A percentile compares a stretch with the other conserved stretches of the same genome.
These are phyloP conservation scores for Lithophane semibrunnea DNA, from an alignment of 2,888 invertebrate species.

Conservation along the genomic window DNA sequence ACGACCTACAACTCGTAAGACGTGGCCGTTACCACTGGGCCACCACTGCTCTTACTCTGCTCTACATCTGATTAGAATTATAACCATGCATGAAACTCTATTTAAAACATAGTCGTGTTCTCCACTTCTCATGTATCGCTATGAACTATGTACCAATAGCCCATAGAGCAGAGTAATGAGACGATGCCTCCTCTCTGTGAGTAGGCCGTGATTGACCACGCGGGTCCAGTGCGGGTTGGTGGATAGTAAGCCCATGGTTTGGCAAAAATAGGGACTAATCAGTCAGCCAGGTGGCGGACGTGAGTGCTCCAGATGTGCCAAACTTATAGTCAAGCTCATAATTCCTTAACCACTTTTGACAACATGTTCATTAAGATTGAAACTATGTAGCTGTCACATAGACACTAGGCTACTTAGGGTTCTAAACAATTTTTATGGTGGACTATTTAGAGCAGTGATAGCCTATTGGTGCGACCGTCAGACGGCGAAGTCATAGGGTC, in stretches of 20 bases:
- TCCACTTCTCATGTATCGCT: neutral
- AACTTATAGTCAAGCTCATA: neutral
- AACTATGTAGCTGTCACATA: neutral
- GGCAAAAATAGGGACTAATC: neutral
- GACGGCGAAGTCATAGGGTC: no score
- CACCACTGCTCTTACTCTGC: no score
- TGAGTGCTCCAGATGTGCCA: neutral
- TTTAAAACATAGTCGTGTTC: no score
- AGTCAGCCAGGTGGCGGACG: neutral
- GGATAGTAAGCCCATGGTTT: neutral
- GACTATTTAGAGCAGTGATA: no score
- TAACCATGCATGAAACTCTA: no score
- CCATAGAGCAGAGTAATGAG: neutral
- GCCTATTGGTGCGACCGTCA: no score
- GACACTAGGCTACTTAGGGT: no score
- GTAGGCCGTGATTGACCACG: neutral
- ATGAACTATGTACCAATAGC: neutral
- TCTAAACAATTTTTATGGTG: neutral
- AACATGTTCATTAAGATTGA: neutral
- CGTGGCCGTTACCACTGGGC: no score
- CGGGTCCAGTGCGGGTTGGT: no score
- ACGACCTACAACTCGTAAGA: no score
- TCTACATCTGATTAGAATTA: no score
- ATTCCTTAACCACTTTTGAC: neutral
- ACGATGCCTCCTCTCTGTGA: neutral